A percentile compares a stretch with the other conserved stretches of the same genome.
Evolutionary conservation across 2,888 invertebrate genomes (phyloP).

Genomic region (Congeria kusceri): DNA sequence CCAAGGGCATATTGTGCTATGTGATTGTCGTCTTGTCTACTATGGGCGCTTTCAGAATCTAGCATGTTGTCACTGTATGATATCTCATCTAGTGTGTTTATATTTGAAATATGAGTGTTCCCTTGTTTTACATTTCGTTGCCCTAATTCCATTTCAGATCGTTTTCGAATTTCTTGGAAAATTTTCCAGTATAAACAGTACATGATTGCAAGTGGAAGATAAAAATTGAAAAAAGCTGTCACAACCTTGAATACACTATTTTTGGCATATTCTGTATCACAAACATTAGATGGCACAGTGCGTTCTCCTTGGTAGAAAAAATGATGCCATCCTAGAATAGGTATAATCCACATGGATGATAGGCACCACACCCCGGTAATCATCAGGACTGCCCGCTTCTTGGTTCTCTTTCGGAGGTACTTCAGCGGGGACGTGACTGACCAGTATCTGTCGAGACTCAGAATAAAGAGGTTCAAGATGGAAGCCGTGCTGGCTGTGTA

Average conservation of each 20-base stretch:
- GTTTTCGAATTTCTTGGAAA: constrained; percentile 86
- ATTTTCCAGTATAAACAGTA: constrained; percentile 86
- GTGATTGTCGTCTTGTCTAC: constrained; percentile 13
- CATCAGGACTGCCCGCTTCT: constrained; percentile 86
- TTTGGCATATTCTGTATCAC: constrained; percentile 87
- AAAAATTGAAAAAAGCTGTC: constrained; percentile 87
- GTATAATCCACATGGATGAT: constrained; percentile 86
- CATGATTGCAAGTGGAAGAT: constrained; percentile 87
- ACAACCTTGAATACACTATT: constrained; percentile 86
- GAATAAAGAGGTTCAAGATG: constrained; percentile 87
- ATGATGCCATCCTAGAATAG: constrained; percentile 86
- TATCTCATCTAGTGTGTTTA: constrained; percentile 46
- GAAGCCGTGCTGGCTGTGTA: constrained; percentile 88
- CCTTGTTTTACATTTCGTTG: constrained; percentile 73
- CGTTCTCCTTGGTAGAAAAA: constrained; percentile 82
- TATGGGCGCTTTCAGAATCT: constrained; percentile 49
- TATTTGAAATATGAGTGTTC: constrained; percentile 50
- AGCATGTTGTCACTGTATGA: constrained; percentile 56
- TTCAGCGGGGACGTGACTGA: constrained; percentile 86
- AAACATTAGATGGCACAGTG: constrained; percentile 82
- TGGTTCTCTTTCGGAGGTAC: constrained; percentile 86
- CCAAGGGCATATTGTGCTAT: constrained; percentile 31
- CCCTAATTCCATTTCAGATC: constrained; percentile 85
- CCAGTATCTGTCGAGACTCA: constrained; percentile 86
- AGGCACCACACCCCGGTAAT: constrained; percentile 86